A percentile compares a stretch with the other conserved stretches of the same genome.
These are phyloP conservation scores for Aphaenogaster rudis DNA, from an alignment of 1,140 invertebrate genomes.

Conservation along the genomic window DNA sequence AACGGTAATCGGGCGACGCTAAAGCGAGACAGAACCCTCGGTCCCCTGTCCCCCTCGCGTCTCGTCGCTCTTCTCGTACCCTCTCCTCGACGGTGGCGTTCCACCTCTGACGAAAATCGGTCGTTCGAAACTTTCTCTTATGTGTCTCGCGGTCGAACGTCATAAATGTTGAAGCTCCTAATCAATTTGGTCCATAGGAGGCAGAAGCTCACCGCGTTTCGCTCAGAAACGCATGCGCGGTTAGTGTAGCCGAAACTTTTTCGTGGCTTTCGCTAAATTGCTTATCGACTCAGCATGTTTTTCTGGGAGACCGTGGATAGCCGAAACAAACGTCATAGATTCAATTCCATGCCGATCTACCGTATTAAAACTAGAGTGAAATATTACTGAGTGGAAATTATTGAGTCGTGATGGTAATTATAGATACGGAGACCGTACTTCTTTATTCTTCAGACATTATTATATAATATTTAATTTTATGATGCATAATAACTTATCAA, in stretches of 20 bases:
- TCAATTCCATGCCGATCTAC: not conserved
- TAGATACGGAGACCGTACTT: not conserved
- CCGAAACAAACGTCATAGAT: constrained; percentile 53
- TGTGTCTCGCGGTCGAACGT: constrained; percentile 28
- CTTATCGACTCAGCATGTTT: constrained; percentile 72
- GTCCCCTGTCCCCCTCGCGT: not conserved
- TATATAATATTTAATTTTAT: not conserved
- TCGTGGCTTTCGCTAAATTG: constrained; percentile 53
- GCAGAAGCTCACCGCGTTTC: not conserved
- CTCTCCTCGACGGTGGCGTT: not conserved
- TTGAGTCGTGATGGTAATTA: not conserved
- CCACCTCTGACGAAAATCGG: constrained; percentile 56
- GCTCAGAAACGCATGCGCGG: not conserved
- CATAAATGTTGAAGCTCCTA: constrained; percentile 70
- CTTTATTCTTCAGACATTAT: not conserved
- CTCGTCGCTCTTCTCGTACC: not conserved
- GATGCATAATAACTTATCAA: not conserved
- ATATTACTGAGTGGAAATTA: not conserved
- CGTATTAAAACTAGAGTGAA: not conserved
- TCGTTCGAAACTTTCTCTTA: constrained; percentile 64
- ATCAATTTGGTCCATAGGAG: constrained; percentile 68
- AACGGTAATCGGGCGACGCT: constrained; percentile 71
- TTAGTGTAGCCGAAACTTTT: constrained; percentile 29
- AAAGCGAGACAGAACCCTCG: constrained; percentile 54
- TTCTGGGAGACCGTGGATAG: not conserved